Percentiles rank a stretch among this genome's conserved stretches.
Conservation (phyloP, 2,888 invertebrate species). For the Machimus rusticus region DNA sequence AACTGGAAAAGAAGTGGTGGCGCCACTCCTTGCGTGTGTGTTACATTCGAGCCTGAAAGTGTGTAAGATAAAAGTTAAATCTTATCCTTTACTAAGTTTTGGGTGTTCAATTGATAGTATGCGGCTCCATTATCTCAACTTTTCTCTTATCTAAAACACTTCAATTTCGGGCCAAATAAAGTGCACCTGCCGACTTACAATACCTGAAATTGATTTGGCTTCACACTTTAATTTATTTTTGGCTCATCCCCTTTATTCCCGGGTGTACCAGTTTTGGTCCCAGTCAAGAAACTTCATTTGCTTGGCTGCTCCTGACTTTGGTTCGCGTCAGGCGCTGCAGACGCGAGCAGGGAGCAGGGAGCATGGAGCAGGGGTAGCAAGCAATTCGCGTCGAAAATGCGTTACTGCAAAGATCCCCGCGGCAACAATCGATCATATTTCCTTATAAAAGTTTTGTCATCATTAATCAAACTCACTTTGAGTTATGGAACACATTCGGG, state of each 20-base stretch:
- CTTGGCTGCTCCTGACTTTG: background rate
- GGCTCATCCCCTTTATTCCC: background rate
- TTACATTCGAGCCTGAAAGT: no score
- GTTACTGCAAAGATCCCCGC: constrained; percentile 11
- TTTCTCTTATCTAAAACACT: background rate
- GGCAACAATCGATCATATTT: constrained; percentile 44
- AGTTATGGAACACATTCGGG: constrained; percentile 22
- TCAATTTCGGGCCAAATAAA: background rate
- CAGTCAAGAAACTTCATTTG: background rate
- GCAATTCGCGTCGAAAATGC: background rate
- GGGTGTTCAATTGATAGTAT: background rate
- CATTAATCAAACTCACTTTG: constrained; percentile 42
- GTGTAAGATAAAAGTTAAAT: background rate
- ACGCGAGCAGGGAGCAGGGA: background rate
- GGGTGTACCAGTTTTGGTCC: background rate
- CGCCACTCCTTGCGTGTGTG: no score
- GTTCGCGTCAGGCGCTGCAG: background rate
- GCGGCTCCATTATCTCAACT: background rate
- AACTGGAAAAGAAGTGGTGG: no score
- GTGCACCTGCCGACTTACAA: background rate
- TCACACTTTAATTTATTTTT: background rate
- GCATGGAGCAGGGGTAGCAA: background rate
- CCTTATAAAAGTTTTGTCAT: constrained; percentile 44
- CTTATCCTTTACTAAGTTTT: background rate
- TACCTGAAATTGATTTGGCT: background rate